Evolutionary conservation across 2,797 vertebrate species (phyloP).

Genomic region (Channallabes apus): DNA sequence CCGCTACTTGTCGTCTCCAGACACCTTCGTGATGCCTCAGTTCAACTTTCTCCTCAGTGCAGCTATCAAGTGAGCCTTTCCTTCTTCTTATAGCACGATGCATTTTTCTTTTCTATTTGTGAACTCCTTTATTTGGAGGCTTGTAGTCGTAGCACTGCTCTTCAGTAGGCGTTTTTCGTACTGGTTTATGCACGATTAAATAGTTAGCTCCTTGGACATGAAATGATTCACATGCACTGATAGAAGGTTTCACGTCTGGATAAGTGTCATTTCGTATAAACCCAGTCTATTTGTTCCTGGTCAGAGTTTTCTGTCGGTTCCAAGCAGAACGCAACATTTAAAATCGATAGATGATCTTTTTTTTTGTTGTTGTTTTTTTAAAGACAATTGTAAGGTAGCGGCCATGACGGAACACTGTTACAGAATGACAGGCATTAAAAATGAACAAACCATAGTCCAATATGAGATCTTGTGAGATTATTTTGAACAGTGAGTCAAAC

Average conservation of each 20-base stretch:
- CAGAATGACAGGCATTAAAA: not conserved
- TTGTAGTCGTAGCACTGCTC: not conserved
- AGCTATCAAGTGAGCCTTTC: conserved; percentile 87
- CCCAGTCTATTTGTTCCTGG: not conserved
- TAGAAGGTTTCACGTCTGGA: not conserved
- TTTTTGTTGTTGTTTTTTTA: no score
- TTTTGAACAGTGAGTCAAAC: not conserved
- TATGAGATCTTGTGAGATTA: not conserved
- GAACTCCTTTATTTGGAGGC: not conserved
- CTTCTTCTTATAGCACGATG: not conserved
- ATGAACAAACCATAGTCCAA: conserved; percentile 2
- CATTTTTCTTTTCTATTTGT: not conserved
- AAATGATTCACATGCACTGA: not conserved
- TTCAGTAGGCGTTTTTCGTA: not conserved
- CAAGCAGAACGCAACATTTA: not conserved
- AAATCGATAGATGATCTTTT: not conserved
- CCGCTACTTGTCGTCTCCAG: conserved; percentile 91
- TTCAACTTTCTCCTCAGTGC: conserved; percentile 95
- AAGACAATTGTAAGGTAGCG: not conserved
- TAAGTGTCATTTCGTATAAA: not conserved
- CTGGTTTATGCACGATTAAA: not conserved
- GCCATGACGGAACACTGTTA: not conserved
- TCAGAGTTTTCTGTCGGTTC: not conserved
- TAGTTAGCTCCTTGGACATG: not conserved
- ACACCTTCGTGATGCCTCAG: conserved; percentile 90